Evolutionary conservation across 2,797 vertebrate species (phyloP), one percentile per base, ranked within the genome.

Genomic region (Myiotriccus ornatus): DNA sequence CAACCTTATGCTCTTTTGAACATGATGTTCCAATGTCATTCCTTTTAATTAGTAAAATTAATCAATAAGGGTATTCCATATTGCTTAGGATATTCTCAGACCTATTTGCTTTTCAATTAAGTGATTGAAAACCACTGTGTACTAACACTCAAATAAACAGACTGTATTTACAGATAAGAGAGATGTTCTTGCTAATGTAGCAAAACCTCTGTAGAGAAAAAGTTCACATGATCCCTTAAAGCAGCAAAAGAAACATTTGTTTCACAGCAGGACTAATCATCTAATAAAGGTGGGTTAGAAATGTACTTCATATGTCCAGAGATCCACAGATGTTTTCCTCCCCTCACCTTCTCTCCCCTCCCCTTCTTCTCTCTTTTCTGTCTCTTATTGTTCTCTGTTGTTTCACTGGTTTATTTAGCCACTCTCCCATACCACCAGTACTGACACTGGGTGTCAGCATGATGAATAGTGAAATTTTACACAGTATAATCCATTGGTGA

Each of bases 401-500:
- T 68, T 89, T 50, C 65, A n/a, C n/a, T 90, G 63, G 55, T 67
- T 93, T 90, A 46, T 78, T 81, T 91, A 24, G 9, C 41, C 65
- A 57, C 46, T 62, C 78, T 7, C 32, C 28, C 1, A 0, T n/a
- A 93, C 18, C 35, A 73, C 47, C 35, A 84, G n/a, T 32, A 78
- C 64, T 65, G 74, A 87, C 50, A 63, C 84, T 76, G 44, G 23
- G 32, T 78, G 81, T 82, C 81, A 84, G 25, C 50, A 15, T 84
- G 86, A 95, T 63, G 47, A 93, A 92, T 47, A 73, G 71, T 41
- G 67, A 84, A 79, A 71, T 90, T 93, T 87, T 84, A 78, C 57
- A 80, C 52, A 73, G 27, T 23, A 55, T 39, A 84, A 96, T 67
- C 50, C 65, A 69, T 70, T 64, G 55, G 43, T 64, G 46, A 79